Conservation (phyloP, 2,797 vertebrate species). For the Cheracebus regulus region DNA sequence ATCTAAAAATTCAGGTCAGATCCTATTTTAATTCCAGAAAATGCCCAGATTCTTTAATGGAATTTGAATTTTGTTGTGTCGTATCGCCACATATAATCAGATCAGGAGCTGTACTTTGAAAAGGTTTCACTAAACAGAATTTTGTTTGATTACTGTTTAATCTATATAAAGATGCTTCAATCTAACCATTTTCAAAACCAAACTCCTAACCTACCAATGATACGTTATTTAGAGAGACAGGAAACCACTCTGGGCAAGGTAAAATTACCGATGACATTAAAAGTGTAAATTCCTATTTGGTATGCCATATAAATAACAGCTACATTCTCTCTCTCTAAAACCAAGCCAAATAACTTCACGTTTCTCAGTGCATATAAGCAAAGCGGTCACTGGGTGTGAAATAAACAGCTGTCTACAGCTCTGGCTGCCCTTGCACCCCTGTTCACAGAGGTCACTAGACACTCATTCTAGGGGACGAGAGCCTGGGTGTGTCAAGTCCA, state of each 20-base stretch:
- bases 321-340: neutral
- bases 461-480: neutral
- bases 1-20: constrained; percentile 43
- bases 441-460: neutral
- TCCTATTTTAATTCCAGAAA: constrained; percentile 54
- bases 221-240: constrained; percentile 52
- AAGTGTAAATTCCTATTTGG: neutral
- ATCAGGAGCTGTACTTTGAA: constrained; percentile 49
- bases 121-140: constrained; percentile 51
- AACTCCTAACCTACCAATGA: constrained; percentile 58
- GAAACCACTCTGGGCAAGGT: constrained; percentile 14
- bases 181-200: constrained; percentile 54
- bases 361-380: neutral
- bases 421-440: neutral
- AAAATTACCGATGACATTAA: constrained; percentile 22
- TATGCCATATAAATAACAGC: neutral
- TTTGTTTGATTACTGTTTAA: constrained; percentile 61
- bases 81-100: constrained; percentile 1
- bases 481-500: neutral
- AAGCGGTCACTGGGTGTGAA: constrained; percentile 37
- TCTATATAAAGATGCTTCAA: constrained; percentile 29
- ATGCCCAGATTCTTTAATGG: constrained; percentile 45
- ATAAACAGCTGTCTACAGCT: constrained; percentile 36
- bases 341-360: neutral
- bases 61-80: constrained; percentile 23